Evolutionary conservation across 1,140 invertebrate species (phyloP).

Genomic region (Colletes latitarsis): DNA sequence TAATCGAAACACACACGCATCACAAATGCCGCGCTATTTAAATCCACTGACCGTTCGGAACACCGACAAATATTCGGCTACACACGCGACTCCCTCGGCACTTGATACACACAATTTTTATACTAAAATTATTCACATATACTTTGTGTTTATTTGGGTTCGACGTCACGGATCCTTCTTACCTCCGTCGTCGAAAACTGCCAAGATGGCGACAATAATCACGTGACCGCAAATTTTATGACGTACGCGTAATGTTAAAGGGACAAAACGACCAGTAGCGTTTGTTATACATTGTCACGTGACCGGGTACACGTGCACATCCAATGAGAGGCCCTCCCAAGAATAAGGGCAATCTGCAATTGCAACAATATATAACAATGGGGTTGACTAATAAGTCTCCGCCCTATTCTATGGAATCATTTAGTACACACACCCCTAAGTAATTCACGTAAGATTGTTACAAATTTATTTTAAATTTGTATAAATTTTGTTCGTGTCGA

Average conservation of each 20-base stretch:
- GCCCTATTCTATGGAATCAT: slow-evolving; percentile 36
- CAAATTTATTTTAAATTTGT: background rate
- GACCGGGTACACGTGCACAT: slow-evolving; percentile 61
- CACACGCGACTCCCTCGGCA: slow-evolving; percentile 61
- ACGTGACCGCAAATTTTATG: slow-evolving; percentile 74
- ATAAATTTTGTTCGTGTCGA: background rate
- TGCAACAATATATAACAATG: slow-evolving; percentile 54
- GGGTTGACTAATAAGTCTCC: slow-evolving; percentile 15
- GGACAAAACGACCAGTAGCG: slow-evolving; percentile 62
- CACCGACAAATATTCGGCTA: slow-evolving; percentile 66
- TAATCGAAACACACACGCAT: slow-evolving; percentile 59
- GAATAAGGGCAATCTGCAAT: slow-evolving; percentile 61
- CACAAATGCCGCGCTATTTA: slow-evolving; percentile 71
- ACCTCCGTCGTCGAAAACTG: slow-evolving; percentile 75
- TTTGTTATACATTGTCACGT: slow-evolving; percentile 61
- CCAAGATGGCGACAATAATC: slow-evolving; percentile 75
- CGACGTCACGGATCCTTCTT: slow-evolving; percentile 76
- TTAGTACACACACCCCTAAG: background rate
- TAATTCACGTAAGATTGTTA: too few relatives aligned
- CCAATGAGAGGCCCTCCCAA: slow-evolving; percentile 62
- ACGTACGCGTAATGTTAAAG: slow-evolving; percentile 69
- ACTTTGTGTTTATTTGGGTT: slow-evolving; percentile 75
- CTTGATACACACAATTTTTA: slow-evolving; percentile 57
- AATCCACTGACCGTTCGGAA: slow-evolving; percentile 71
- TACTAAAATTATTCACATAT: slow-evolving; percentile 70